Base-by-base conservation (phyloP, 2,888 invertebrate genomes). In the Clostera curtula region DNA sequence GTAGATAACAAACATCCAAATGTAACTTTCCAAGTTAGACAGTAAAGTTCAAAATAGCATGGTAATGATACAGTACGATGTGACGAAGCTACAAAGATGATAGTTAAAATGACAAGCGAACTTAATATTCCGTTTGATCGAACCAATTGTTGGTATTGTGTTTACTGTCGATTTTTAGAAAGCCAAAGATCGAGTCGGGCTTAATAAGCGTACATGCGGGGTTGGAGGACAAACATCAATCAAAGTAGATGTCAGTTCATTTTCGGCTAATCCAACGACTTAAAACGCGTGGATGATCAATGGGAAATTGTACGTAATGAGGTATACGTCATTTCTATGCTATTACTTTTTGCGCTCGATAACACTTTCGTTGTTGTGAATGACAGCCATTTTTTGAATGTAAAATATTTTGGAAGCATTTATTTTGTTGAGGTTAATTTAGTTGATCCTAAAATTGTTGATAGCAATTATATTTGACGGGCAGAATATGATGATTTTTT, bases 61-160 rank as follows among this genome's bases (percentile, higher is more conserved):
- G 32, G n/a, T 12, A 13, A 3, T 20, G 24, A 25, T 27, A 31
- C 19, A 12, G 35, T 41, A 40, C 34, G 43, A 51, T 54, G 40
- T 56, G 65, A 61, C 56, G 53, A 55, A 57, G 56, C 47, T 52
- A 62, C 55, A 62, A 51, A 64, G 59, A 61, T 56, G 62, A 72
- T 76, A 68, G 76, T 74, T 74, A 73, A 79, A 83, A 71, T 83
- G 83, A 83, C 83, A 83, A 72, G 77, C 77, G 64, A 73, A 79
- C 73, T 82, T 82, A 80, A 82, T 83, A 83, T 75, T 76, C 75
- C 80, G 67, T 80, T 79, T 80, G 83, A 83, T 82, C 76, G 73
- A 66, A 72, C 70, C 83, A 82, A 82, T 83, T 82, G 83, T 83
- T 74, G 59, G 66, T 71, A 80, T 83, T 83, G 80, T 82, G 65